phyloP scores from a whole-genome alignment of 2,797 vertebrate genomes.

The Lycodopsis pacificus region DNA sequence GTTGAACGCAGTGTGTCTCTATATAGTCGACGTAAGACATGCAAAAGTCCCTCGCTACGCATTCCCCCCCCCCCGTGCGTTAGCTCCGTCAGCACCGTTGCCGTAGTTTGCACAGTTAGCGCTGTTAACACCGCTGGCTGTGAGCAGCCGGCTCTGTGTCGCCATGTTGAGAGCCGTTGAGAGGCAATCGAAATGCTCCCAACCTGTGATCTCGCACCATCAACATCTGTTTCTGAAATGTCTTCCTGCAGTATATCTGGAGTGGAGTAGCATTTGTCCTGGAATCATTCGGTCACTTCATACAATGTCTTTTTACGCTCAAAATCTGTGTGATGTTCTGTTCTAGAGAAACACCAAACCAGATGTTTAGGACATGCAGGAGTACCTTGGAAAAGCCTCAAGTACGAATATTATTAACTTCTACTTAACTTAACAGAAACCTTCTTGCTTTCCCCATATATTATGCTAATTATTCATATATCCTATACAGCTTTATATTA shows the following conservation, averaged over 20 bases:
- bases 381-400: background rate
- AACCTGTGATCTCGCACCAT: too few species aligned
- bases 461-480: background rate
- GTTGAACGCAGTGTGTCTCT: conserved; percentile 3
- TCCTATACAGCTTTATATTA: background rate
- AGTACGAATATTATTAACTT: too few species aligned
- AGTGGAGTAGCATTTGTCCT: background rate
- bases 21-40: background rate
- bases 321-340: background rate
- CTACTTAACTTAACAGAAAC: too few species aligned
- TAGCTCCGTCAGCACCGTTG: too few species aligned
- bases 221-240: background rate
- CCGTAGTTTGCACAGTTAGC: too few species aligned
- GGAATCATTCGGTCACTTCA: background rate
- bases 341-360: background rate
- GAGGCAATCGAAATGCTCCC: too few species aligned
- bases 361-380: background rate
- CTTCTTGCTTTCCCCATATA: background rate
- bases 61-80: too few species aligned
- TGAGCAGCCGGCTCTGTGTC: too few species aligned
- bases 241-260: background rate
- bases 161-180: too few species aligned
- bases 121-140: too few species aligned
- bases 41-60: background rate
- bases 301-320: background rate